Base-by-base conservation (phyloP, 2,113 vertebrate species). In the Bubalus kerabau region DNA sequence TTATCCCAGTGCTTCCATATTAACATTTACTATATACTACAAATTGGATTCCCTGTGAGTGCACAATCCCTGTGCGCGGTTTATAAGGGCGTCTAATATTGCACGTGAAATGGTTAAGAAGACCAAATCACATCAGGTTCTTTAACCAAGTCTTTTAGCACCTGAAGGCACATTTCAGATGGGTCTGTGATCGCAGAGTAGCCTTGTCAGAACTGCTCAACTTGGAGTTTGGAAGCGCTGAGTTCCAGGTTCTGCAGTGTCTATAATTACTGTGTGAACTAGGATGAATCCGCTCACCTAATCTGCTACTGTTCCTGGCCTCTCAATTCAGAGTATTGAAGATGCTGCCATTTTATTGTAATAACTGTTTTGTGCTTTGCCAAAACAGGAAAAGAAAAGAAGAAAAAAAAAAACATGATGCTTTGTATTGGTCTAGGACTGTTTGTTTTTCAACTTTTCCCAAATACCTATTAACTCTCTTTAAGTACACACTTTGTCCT, bases 51-150 rank as follows among this genome's bases (percentile, higher is more conserved):
- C 62, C 28, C 54, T 96, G 43, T 92, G 54, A 92, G 32, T 19
- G 2, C 60, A 46, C 11, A 82, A 15, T 90, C 21, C 81, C 43
- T 84, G 13, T 88, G 80, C 96, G 81, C 64, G 97, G 88, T 88
- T 97, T 98, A 40, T 76, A 97, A 97, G 76, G 36, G 52, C 97
- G 28, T 80, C 46, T 96, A 50, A 90, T 97, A 97, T 96, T 93
- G 21, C 19, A 30, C 2, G 7, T 32, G 19, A 8, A 36, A 97
- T 94, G 48, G 60, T 90, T 89, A 97, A 82, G 52, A 85, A 30
- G 36, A 91, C 56, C 32, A 97, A 82, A 43, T 83, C 96, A 14
- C 11, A 67, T 50, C 17, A 13, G 23, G 23, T 57, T 76, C 32
- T 96, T 92, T 62, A 92, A 12, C 9, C 62, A 97, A 50, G 6